These are phyloP conservation scores for Petrosia ficiformis DNA, from an alignment of 37 sponge, comb jelly and placozoan species.

Conservation along the genomic window DNA sequence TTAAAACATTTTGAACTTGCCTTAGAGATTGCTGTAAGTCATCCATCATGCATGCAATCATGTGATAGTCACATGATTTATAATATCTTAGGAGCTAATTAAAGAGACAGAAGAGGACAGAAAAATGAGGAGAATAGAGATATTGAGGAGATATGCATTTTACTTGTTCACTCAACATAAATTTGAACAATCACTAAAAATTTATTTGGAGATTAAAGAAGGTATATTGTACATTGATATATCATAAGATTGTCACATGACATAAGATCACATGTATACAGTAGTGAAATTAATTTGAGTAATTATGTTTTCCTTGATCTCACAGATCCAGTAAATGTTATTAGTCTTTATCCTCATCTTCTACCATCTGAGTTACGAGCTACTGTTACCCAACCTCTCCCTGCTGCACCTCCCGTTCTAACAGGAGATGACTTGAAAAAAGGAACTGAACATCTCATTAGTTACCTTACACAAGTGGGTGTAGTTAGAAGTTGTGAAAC, in stretches of 20 bases:
- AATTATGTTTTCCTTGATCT: neutral
- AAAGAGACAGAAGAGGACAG: slow-evolving; percentile 34
- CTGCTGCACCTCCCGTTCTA: slow-evolving; percentile 60
- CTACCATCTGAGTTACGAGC: slow-evolving; percentile 55
- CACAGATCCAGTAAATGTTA: slow-evolving; percentile 69
- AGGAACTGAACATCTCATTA: slow-evolving; percentile 52
- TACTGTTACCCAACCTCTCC: slow-evolving; percentile 22
- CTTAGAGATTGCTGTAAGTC: slow-evolving; percentile 51
- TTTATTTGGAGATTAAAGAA: slow-evolving; percentile 53
- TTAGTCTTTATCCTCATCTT: slow-evolving; percentile 70
- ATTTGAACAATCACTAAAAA: slow-evolving; percentile 61
- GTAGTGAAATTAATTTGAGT: neutral
- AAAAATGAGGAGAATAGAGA: slow-evolving; percentile 20
- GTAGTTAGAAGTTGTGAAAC: neutral
- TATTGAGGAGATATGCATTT: slow-evolving; percentile 60
- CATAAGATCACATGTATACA: neutral
- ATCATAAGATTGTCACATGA: neutral
- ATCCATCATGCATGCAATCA: neutral
- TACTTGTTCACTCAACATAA: slow-evolving; percentile 68
- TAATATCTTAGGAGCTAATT: slow-evolving; percentile 40
- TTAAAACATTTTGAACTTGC: slow-evolving; percentile 57
- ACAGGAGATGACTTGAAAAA: slow-evolving; percentile 52
- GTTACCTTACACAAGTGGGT: slow-evolving; percentile 59
- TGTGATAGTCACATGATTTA: neutral
- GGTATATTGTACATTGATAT: slow-evolving; percentile 30